A percentile compares a stretch with the other conserved stretches of the same genome.
These are phyloP conservation scores for Drosophila biarmipes DNA, from an alignment of 1,140 invertebrate genomes.

Conservation along the genomic window DNA sequence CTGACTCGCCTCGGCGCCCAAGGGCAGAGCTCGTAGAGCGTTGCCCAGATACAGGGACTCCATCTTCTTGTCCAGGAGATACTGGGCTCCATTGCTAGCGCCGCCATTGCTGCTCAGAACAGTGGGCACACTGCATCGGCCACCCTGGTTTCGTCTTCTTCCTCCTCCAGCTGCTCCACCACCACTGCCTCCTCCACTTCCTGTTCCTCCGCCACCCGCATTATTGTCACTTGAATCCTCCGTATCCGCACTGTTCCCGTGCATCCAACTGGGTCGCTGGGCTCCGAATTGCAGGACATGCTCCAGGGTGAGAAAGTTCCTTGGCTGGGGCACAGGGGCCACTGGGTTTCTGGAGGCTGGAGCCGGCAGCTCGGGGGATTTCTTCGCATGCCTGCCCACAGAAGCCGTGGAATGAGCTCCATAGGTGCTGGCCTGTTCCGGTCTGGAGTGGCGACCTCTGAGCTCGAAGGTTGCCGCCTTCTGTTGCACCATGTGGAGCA, in stretches of 20 bases:
- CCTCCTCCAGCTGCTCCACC: constrained; percentile 4
- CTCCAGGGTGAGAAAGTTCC: constrained; percentile 75
- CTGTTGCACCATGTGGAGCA: constrained; percentile 77
- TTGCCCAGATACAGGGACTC: constrained; percentile 79
- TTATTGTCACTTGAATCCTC: constrained; percentile 78
- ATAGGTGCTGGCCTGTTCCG: constrained; percentile 42
- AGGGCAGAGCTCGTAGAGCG: constrained; percentile 68
- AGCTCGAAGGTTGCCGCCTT: constrained; percentile 84
- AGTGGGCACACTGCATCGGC: constrained; percentile 75
- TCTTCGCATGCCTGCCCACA: constrained; percentile 54
- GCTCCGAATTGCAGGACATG: constrained; percentile 63
- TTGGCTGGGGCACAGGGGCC: constrained; percentile 61
- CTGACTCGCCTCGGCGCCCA: constrained; percentile 78
- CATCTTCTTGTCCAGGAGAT: constrained; percentile 83
- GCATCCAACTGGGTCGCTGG: constrained; percentile 61
- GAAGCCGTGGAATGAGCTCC: constrained; percentile 63
- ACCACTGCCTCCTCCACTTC: constrained; percentile 41
- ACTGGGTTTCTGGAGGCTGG: constrained; percentile 47
- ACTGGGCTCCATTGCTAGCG: constrained; percentile 60
- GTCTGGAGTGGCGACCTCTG: constrained; percentile 62
- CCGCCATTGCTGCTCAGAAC: constrained; percentile 51
- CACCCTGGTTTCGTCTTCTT: constrained; percentile 57
- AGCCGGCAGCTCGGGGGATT: constrained; percentile 52
- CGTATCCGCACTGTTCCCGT: constrained; percentile 75
- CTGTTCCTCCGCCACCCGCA: constrained; percentile 24